Evolutionary conservation across 2,888 invertebrate genomes (phyloP), one percentile per base, ranked within the genome.

Genomic region (Thymelicus acteon): DNA sequence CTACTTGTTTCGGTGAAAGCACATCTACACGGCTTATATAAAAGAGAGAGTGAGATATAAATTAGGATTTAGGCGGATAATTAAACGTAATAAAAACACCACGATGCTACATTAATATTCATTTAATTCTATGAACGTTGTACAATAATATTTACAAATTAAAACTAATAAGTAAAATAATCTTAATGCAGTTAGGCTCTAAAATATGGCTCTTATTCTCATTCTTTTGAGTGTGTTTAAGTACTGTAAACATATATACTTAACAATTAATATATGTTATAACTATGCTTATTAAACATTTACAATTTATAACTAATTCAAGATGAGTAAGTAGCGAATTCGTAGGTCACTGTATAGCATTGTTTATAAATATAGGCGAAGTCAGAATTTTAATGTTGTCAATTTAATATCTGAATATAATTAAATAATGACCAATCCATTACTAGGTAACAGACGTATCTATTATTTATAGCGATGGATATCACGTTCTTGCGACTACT

Each of bases 141-240:
- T 71, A 69, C 60, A 71, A 13, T 64, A 65, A 65, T 71, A 71
- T 71, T 71, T 71, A 71, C 70, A 71, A 12, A 44, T 71, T 71
- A 71, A 0, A 44, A 65, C 58, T 71, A 60, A 49, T 24, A 70
- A 52, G 63, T 60, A 64, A 57, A 70, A 60, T 60, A 65, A 71
- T 64, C 57, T 60, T 69, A 69, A 70, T 15, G 60, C 60, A 63
- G 58, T 64, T 60, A 58, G 63, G 24, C 24, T 72, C 72, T 76
- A 74, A 71, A 76, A 73, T 75, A 76, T 73, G 76, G 75, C 74
- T 64, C 64, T 72, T 73, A 71, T 72, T 69, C 72, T 72, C 71
- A 65, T 72, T 73, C 72, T 39, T 68, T 72, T 71, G 71, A 72
- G 74, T 74, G 73, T 70, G 31, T 54, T 61, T 61, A 61, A 61